Conservation (phyloP, 2,797 vertebrate species). For the Cryptoprocta ferox region DNA sequence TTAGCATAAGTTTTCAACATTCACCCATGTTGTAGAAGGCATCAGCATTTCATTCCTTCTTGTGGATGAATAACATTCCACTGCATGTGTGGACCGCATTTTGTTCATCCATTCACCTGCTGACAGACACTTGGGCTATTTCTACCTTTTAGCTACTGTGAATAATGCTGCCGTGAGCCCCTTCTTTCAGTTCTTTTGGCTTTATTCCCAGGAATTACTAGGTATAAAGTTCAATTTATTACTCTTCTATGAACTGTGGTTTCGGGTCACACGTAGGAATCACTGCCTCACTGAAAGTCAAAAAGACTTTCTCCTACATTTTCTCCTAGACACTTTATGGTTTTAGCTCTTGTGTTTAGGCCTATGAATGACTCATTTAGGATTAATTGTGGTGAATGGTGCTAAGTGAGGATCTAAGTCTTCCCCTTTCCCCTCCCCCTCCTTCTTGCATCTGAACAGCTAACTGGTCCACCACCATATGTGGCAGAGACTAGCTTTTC, state of each 20-base stretch:
- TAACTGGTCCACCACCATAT: not conserved
- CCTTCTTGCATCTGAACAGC: not conserved
- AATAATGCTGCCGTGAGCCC: not conserved
- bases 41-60: not conserved
- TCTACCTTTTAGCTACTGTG: not conserved
- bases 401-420: not conserved
- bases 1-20: not conserved
- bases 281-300: not conserved
- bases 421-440: no score
- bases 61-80: not conserved
- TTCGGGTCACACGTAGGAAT: not conserved
- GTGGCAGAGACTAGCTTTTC: not conserved
- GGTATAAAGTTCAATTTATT: not conserved
- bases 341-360: not conserved
- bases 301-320: not conserved
- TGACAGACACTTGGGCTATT: not conserved
- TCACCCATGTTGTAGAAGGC: not conserved
- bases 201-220: not conserved
- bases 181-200: not conserved
- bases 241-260: not conserved
- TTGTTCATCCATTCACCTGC: not conserved
- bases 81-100: not conserved
- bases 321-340: not conserved
- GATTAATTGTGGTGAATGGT: not conserved
- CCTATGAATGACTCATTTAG: not conserved